Base-by-base conservation (phyloP, 92 coral and sea anemone species). In the Bergia puertoricense region DNA sequence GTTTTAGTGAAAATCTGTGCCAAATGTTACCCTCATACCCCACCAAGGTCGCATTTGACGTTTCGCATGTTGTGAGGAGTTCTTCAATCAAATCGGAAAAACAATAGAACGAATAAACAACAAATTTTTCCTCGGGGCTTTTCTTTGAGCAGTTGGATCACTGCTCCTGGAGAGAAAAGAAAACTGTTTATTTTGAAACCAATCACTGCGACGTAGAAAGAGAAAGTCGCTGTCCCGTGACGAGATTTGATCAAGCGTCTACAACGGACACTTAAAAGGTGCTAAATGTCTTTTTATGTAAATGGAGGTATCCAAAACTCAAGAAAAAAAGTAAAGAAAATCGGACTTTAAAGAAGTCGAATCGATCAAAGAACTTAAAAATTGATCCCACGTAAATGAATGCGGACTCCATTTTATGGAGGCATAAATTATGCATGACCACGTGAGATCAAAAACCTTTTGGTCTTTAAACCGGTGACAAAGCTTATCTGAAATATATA, bases 11-110 rank as follows among this genome's bases (percentile, higher is more conserved):
- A 73, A 95, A 93, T 67, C 90, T 95, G 44, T 95, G 98, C 39
- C 93, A 90, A 72, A 93, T 95, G 98, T 75, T 95, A 38, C 98
- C 98, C 0, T 94, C 98, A 6, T 95, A 95, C 83, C 98, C 98
- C 11, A 92, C 98, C 40, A 95, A 91, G 71, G 88, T 95, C 9
- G 92, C 94, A 73, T 95, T 95, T 39, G 98, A 93, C 76, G 92
- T 95, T 30, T 94, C 96, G 48, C 94, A 93, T 18, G 95, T 95
- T 76, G 80, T 88, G 6, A 78, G 96, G 41, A 73, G 82, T 78
- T 83, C 51, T 85, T 42, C 39, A 23, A n/a, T 71, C 68, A 66
- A 22, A 1, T 23, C 74, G 48, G 86, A 79, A 39, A 79, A 66
- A 23, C 74, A 36, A 68, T 14, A 80, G 40, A 48, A 43, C 16